Base-by-base conservation (phyloP, 1,140 invertebrate species). In the Andricus grossulariae region DNA sequence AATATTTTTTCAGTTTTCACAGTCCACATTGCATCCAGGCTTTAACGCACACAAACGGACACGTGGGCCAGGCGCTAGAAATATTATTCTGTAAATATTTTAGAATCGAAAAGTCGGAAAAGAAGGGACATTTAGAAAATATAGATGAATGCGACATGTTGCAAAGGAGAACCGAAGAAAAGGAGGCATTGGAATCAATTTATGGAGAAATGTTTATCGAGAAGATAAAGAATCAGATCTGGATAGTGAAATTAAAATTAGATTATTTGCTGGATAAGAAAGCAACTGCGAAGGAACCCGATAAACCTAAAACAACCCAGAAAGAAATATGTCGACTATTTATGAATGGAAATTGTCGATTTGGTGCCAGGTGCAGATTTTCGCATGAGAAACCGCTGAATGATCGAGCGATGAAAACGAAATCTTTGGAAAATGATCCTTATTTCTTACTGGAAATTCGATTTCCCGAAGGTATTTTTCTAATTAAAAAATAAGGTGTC, bases 11-110 rank as follows among this genome's bases (percentile, higher is more conserved):
- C 85, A 94, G 95, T 70, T 96, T 96, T 86, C 93, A 95, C 84
- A 92, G 93, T 83, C 89, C 89, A n/a, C 95, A 96, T 88, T 96
- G 95, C 87, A 82, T 92, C 25, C 95, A 96, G 92, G 95, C 95
- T 19, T 92, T 96, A 79, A 89, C 93, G 73, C 88, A 94, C 78
- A 93, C 93, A 49, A 88, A 93, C 18, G 93, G 93, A 77, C 93
- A 94, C 87, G 90, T 95, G 1, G 95, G 95, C 51, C 93, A 93
- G 80, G 93, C 95, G 10, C 89, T 96, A 75, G 92, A 95, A 85
- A 85, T 96, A 70, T 89, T 96, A 72, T 95, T 94, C 84, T 89
- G 88, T 45, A 95, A 95, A 89, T 96, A 96, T 89, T 94, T 94
- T 84, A 90, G 92, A 82, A 81, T 93, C 21, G 83, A 92, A 87